Base-by-base conservation (phyloP, 2,888 invertebrate genomes). In the Drosophila quinaria region DNA sequence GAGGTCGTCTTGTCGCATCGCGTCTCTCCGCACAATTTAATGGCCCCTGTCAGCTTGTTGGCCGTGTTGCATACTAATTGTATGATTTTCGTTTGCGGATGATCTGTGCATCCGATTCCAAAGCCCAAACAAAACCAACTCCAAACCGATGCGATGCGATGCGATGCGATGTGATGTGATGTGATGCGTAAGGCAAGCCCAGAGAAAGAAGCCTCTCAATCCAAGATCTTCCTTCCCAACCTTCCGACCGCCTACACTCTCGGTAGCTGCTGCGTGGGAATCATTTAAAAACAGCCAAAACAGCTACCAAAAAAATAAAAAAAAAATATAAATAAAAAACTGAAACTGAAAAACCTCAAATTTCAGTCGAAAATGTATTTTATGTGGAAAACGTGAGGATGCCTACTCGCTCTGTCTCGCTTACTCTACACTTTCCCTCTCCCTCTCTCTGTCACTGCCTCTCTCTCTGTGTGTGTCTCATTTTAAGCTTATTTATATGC, bases 331-430 rank as follows among this genome's bases (percentile, higher is more conserved):
- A 29, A 33, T 4, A 4, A 11, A 33, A 52, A 54, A 61, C 66
- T 22, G 44, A 37, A 65, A 65, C 54, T n/a, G 39, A 37, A 19
- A 39, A 31, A 56, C 44, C 46, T 46, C 25, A 58, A 81, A 83
- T 83, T 87, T 87, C 88, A 56, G 87, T 75, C 73, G 86, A 87
- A 90, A 91, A 90, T 82, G 81, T 84, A 87, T 91, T 91, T 91
- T 91, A 91, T 90, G 85, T 70, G 66, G 67, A 80, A 87, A 90
- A 92, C 91, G 92, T 91, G 91, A 91, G 91, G 91, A 91, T 91
- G 91, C 91, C 91, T 81, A 35, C 49, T 31, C 33, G 37, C 56
- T 50, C 58, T 19, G 31, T 61, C 61, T 49, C 47, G 31, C 51
- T 44, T 44, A 17, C 29, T 29, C 37, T 5, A 44, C 50, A 17